These are phyloP conservation scores for Andrena fulva DNA, from an alignment of 2,888 invertebrate genomes.

Conservation along the genomic window DNA sequence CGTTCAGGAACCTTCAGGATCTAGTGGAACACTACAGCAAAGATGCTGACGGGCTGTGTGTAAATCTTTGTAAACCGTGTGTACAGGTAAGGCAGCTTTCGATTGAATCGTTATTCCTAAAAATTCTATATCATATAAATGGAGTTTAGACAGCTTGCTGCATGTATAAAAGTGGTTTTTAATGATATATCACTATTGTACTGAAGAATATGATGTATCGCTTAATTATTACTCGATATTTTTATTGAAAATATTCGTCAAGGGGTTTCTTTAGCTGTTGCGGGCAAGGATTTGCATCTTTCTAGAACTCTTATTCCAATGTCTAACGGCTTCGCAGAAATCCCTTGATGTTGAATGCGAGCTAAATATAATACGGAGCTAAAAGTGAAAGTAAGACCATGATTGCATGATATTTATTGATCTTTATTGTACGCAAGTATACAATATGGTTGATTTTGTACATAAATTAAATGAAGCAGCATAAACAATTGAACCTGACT, in stretches of 20 bases:
- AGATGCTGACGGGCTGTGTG: constrained; percentile 99
- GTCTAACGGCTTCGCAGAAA: constrained; percentile 46
- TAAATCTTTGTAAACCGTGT: constrained; percentile 97
- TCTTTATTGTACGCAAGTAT: constrained; percentile 45
- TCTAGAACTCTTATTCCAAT: not conserved
- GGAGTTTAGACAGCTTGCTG: constrained; percentile 82
- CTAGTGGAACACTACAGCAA: constrained; percentile 98
- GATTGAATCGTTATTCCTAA: constrained; percentile 38
- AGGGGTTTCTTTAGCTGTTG: constrained; percentile 55
- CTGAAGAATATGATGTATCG: constrained; percentile 61
- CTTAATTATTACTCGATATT: constrained; percentile 57
- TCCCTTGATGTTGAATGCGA: constrained; percentile 61
- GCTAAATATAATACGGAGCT: constrained; percentile 36
- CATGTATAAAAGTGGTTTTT: constrained; percentile 74
- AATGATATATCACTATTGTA: constrained; percentile 55
- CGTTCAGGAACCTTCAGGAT: constrained; percentile 98
- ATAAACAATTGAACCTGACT: constrained; percentile 13
- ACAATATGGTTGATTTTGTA: constrained; percentile 45
- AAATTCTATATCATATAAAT: constrained; percentile 73
- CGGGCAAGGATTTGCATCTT: constrained; percentile 2
- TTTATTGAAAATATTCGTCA: constrained; percentile 44
- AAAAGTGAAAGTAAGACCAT: constrained; percentile 52
- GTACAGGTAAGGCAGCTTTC: constrained; percentile 90
- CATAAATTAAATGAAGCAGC: constrained; percentile 35
- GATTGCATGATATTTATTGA: constrained; percentile 57